Base-by-base conservation (phyloP, 2,888 invertebrate species). In the Drosophila barbarae region DNA sequence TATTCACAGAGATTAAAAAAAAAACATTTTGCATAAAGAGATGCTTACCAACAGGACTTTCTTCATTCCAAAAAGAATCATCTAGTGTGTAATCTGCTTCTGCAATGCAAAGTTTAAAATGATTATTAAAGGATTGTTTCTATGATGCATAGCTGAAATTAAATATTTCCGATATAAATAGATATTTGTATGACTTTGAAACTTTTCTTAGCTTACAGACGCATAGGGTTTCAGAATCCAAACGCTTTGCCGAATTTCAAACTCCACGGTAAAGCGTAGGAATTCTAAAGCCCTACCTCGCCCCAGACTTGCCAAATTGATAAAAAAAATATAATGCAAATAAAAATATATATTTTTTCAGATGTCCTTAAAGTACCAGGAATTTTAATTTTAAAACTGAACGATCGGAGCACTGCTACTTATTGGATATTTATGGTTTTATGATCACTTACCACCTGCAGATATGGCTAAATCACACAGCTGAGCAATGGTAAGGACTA, bases 51-150 rank as follows among this genome's bases (percentile, higher is more conserved):
- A 94, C 94, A 91, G 95, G 95, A 92, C 94, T 95, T 91, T 96
- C 96, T 91, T 96, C 95, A 92, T 95, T 96, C 96, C 96, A 96
- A 91, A 95, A 95, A 88, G 95, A 95, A 91, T 96, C 96, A 92
- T 96, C 96, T 91, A 96, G 92, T 88, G 95, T 95, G 91, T 96
- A 96, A 92, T 96, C 96, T 90, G 95, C 95, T 92, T 96, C 96
- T 96, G 94, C 56, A 95, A 21, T 13, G 6, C 12, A 18, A 32
- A 8, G 10, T n/a, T 12, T 15, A 18, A 1, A 18, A 18, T 13
- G 4, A 12, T 30, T 28, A 5, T 26, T 26, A 38, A n/a, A 9
- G 36, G 4, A 4, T 10, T 28, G 7, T 18, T 18, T 18, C 18
- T 18, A 18, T 1, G 18, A 18, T 18, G 1, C 18, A 18, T 1